Conservation (phyloP, 2,888 invertebrate species). For the Heliconius cydno region DNA sequence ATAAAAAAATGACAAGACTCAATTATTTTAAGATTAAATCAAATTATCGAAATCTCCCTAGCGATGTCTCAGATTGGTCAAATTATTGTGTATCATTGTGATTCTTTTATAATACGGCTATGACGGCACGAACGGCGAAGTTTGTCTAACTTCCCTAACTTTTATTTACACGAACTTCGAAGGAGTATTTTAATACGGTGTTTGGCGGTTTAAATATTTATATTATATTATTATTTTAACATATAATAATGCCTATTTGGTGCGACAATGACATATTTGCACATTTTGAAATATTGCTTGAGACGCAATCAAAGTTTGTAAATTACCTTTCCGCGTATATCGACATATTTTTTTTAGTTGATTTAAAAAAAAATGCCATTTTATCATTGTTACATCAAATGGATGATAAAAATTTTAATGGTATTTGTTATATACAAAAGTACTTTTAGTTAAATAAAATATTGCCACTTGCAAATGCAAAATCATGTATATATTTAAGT, state of each 20-base stretch:
- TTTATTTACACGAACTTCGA: background rate
- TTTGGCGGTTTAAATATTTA: background rate
- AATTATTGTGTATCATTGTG: slow-evolving; percentile 11
- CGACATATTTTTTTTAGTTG: too few species aligned
- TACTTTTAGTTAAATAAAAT: background rate
- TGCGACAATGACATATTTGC: background rate
- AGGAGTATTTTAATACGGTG: background rate
- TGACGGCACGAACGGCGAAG: slow-evolving; percentile 25
- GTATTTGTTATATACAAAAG: background rate
- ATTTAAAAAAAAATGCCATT: too few species aligned
- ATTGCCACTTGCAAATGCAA: background rate
- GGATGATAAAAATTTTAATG: background rate
- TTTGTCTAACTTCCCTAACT: slow-evolving; percentile 5
- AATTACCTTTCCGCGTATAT: too few species aligned
- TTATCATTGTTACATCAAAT: too few species aligned
- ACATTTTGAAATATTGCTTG: background rate
- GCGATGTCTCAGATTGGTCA: slow-evolving; percentile 17
- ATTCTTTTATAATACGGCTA: slow-evolving; percentile 26
- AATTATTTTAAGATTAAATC: background rate
- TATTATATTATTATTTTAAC: too few species aligned
- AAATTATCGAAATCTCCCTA: background rate
- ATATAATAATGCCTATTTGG: background rate
- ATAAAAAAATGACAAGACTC: too few species aligned
- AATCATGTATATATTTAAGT: too few species aligned
- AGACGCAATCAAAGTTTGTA: background rate